Conservation (phyloP, 1,140 invertebrate genomes). For the Limonius californicus region DNA sequence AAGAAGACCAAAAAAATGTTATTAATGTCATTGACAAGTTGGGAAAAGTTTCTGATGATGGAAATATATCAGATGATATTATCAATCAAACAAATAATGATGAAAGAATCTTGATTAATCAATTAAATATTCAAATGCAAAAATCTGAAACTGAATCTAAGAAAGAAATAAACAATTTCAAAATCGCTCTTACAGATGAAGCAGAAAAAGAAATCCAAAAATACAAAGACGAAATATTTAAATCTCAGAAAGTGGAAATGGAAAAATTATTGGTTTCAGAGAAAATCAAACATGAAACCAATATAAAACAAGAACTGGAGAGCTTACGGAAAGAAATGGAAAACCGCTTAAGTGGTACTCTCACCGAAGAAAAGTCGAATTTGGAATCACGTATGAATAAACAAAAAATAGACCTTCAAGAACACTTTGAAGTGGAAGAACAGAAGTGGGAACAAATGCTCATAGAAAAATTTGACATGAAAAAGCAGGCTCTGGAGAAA, state of each 20-base stretch:
- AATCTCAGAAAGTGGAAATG: constrained; percentile 53
- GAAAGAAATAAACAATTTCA: constrained; percentile 48
- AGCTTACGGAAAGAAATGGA: constrained; percentile 47
- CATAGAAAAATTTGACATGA: constrained; percentile 48
- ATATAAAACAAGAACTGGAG: constrained; percentile 46
- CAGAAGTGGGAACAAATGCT: constrained; percentile 39
- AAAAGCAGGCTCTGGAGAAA: constrained; percentile 48
- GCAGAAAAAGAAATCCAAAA: constrained; percentile 44
- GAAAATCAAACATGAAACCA: constrained; percentile 47
- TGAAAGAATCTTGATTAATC: neutral
- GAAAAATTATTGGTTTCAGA: constrained; percentile 51
- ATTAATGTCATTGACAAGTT: too few relatives aligned
- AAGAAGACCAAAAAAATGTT: too few relatives aligned
- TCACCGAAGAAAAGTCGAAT: constrained; percentile 44
- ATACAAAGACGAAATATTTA: constrained; percentile 47
- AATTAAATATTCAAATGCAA: neutral
- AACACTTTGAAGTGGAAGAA: constrained; percentile 47
- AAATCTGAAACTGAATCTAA: constrained; percentile 27
- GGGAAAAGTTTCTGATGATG: too few relatives aligned
- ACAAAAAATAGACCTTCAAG: constrained; percentile 45
- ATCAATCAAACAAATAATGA: neutral
- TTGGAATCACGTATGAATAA: constrained; percentile 50
- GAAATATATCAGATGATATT: too few relatives aligned
- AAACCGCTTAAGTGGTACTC: constrained; percentile 45
- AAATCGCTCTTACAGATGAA: neutral